Evolutionary conservation across 2,113 vertebrate species (phyloP).

Genomic region (Aldabrachelys gigantea): DNA sequence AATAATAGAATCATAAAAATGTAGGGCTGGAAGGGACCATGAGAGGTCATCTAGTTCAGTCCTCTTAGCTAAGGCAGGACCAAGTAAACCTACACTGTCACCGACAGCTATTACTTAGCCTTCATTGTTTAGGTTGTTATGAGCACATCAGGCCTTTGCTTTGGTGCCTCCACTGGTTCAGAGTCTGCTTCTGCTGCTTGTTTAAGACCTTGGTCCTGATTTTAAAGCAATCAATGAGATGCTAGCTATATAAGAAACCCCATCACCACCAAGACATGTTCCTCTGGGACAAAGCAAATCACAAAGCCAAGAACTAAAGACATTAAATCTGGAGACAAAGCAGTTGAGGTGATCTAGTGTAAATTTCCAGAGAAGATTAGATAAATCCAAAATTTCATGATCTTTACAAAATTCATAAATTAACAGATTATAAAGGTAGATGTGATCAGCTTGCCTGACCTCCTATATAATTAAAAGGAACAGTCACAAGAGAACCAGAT

Average conservation of each 20-base stretch:
- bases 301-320: accelerated
- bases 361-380: neutral
- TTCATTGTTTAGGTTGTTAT: neutral
- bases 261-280: neutral
- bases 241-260: neutral
- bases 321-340: neutral
- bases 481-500: neutral
- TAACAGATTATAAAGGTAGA: neutral
- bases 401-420: neutral
- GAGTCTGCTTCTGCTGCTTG: accelerated
- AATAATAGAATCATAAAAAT: too few species aligned
- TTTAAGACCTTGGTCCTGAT: neutral
- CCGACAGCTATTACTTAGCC: neutral
- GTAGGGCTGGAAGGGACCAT: too few species aligned
- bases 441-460: neutral
- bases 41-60: too few species aligned
- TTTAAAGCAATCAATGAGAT: neutral
- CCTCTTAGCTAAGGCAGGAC: too few species aligned
- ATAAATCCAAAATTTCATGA: neutral
- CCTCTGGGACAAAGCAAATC: neutral
- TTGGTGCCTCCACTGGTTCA: accelerated
- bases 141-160: neutral
- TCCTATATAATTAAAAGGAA: neutral
- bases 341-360: neutral
- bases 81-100: neutral